Evolutionary conservation across 1,140 invertebrate species (phyloP), one percentile per base, ranked within the genome.

Genomic region (Drosophila cardini): DNA sequence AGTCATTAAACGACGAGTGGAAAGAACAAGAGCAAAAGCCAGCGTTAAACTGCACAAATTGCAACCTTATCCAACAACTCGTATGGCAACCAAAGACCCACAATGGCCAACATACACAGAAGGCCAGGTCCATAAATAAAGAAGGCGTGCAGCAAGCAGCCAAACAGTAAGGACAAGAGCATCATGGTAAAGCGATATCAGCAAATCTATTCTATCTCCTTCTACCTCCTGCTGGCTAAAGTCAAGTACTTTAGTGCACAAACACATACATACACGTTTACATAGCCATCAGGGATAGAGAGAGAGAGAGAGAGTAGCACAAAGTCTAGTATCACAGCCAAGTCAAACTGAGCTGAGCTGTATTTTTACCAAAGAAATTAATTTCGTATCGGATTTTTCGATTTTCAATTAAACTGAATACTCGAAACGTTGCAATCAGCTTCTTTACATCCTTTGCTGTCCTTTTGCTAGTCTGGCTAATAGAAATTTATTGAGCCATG

Each of bases 401-500:
- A 90, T 87, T 90, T 89, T 87, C 87, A 90, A 90, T 90, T 90
- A 87, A 90, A 90, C 77, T 81, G 80, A 78, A 90, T 86, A 84
- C 72, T 56, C 43, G 52, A 56, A 26, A 40, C 48, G 38, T 60
- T 30, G 62, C 50, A 64, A 52, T 32, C 70, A 34, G 56, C 55
- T 67, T 38, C 26, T 43, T 50, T 63, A 34, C 52, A 69, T 55
- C 68, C 9, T 50, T 68, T 65, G 43, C 43, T 52, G 60, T 56
- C 38, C 70, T 42, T 21, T 34, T 64, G 46, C 50, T 38, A 57
- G 73, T 63, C 72, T 45, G 63, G 80, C 84, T 89, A 89, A 89
- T 84, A 84, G 80, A 80, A 89, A 89, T 84, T 89, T 89, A 89
- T 89, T 80, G 80, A 84, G 77, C 84, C 84, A 89, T 89, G 84